Conservation (phyloP, 2,113 vertebrate genomes). For the Aleadryas rufinucha region DNA sequence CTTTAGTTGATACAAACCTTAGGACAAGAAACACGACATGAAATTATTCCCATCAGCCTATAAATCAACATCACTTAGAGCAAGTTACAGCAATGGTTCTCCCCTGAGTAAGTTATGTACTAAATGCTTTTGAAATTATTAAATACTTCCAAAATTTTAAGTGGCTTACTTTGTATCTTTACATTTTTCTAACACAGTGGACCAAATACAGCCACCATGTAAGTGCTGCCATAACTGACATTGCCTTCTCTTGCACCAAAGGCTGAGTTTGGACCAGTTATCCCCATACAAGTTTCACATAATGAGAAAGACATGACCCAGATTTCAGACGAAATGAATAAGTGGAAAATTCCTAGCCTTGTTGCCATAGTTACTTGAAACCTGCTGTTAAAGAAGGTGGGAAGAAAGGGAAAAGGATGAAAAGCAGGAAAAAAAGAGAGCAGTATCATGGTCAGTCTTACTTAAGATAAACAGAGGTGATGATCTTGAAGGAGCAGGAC, state of each 20-base stretch:
- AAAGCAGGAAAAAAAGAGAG: neutral
- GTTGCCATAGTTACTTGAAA: slow-evolving; percentile 34
- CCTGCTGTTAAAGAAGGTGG: neutral
- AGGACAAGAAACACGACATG: neutral
- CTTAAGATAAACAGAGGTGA: rapidly evolving
- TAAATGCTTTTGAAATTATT: neutral
- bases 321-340: neutral
- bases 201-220: neutral
- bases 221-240: neutral
- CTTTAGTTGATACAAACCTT: neutral
- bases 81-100: neutral
- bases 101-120: neutral
- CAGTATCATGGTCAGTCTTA: neutral
- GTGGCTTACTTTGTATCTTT: neutral
- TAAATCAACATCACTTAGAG: neutral
- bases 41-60: neutral
- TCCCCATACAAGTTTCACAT: neutral
- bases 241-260: neutral
- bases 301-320: neutral
- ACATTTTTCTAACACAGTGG: neutral
- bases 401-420: neutral
- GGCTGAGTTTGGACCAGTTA: neutral
- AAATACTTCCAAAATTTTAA: neutral
- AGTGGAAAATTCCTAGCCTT: neutral
- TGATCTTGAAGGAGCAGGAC: neutral